Percentiles rank a stretch among this genome's conserved stretches.
These are phyloP conservation scores for Belgica antarctica DNA, from an alignment of 2,888 invertebrate species.

Conservation along the genomic window DNA sequence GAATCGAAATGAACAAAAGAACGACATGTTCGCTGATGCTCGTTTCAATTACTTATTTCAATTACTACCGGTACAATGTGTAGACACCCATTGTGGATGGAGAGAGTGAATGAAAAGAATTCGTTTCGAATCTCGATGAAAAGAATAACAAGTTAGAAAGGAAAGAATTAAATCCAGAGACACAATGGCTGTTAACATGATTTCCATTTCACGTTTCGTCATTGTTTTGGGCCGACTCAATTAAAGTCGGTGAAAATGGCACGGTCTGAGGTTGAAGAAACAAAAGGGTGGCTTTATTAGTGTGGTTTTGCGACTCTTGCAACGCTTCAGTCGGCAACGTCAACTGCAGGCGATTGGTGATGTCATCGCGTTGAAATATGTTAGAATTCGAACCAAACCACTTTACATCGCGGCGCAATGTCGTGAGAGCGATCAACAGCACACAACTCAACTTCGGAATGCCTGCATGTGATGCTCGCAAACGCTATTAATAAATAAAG, in stretches of 20 bases:
- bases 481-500: constrained; percentile 11
- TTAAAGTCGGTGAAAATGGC: background rate
- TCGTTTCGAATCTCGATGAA: background rate
- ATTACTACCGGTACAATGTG: constrained; percentile 13
- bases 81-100: background rate
- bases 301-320: too few species aligned
- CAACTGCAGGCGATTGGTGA: background rate
- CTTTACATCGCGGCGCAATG: background rate
- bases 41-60: constrained; percentile 7
- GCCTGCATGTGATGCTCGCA: background rate
- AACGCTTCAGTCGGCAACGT: too few species aligned
- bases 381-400: background rate
- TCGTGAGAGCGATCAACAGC: background rate
- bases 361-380: background rate
- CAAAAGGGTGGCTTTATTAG: too few species aligned
- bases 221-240: background rate
- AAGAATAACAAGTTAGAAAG: background rate
- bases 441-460: background rate
- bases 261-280: too few species aligned
- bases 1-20: background rate
- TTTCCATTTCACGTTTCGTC: background rate
- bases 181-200: constrained; percentile 11
- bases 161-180: background rate
- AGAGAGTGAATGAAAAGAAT: too few species aligned
- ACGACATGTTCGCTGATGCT: background rate